Percentiles rank a stretch among this genome's conserved stretches.
Conservation (phyloP, 2,113 vertebrate species). For the Polyodon spathula region DNA sequence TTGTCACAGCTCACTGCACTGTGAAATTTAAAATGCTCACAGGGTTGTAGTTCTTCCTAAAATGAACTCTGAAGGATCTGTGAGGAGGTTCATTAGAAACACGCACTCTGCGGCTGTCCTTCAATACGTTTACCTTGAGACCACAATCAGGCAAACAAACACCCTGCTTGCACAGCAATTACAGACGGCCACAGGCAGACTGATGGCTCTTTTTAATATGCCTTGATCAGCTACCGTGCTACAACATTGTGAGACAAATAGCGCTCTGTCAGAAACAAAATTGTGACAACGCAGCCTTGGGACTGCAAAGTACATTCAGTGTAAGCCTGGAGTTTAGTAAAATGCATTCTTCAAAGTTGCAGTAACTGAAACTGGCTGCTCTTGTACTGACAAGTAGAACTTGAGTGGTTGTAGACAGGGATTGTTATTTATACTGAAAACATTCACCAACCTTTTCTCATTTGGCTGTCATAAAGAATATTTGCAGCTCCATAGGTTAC, state of each 20-base stretch:
- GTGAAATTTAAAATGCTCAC: conserved; percentile 31
- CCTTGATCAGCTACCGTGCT: not conserved
- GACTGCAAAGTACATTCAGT: not conserved
- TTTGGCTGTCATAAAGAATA: too few species aligned
- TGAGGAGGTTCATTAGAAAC: too few species aligned
- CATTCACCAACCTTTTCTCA: too few species aligned
- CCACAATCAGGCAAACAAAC: not conserved
- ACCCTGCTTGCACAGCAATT: conserved; percentile 15
- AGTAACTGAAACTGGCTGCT: not conserved
- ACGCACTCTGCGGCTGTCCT: too few species aligned
- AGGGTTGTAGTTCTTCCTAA: not conserved
- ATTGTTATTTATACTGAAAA: too few species aligned
- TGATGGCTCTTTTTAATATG: not conserved
- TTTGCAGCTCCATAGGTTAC: too few species aligned
- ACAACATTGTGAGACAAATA: conserved; percentile 3
- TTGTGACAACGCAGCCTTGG: not conserved
- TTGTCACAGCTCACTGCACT: conserved; percentile 1
- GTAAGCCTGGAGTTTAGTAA: too few species aligned
- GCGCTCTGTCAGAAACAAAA: not conserved
- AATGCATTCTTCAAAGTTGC: too few species aligned
- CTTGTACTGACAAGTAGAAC: not conserved
- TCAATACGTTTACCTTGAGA: conserved; percentile 36
- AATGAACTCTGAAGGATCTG: not conserved
- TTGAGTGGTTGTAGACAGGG: too few species aligned
- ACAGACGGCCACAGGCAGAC: conserved; percentile 4